These are phyloP conservation scores for Serrognathus titanus DNA, from an alignment of 2,888 invertebrate genomes.

Conservation along the genomic window DNA sequence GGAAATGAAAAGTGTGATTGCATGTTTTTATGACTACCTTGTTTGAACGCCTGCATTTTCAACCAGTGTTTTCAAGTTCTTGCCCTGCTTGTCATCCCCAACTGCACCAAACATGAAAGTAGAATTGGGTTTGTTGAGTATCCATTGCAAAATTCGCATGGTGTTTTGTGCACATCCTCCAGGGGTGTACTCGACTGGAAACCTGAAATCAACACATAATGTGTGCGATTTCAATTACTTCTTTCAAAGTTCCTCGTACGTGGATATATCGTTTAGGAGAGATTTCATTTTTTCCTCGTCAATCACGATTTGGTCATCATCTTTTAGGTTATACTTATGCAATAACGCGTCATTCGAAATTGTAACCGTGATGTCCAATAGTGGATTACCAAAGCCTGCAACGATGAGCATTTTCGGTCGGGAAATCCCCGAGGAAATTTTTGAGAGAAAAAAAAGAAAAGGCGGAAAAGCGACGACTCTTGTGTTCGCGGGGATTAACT, in stretches of 20 bases:
- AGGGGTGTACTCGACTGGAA: slow-evolving; percentile 28
- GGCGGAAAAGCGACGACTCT: no score
- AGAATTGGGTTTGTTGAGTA: slow-evolving; percentile 33
- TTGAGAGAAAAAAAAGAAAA: no score
- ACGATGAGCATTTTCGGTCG: slow-evolving; percentile 34
- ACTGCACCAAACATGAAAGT: slow-evolving; percentile 53
- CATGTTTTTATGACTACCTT: slow-evolving; percentile 33
- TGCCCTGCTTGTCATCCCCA: slow-evolving; percentile 51
- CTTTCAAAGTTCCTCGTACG: not conserved
- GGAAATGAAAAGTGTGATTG: no score
- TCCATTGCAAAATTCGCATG: slow-evolving; percentile 49
- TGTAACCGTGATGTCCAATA: slow-evolving; percentile 45
- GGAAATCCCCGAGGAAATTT: slow-evolving; percentile 6
- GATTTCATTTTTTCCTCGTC: slow-evolving; percentile 32
- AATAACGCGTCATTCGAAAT: slow-evolving; percentile 36
- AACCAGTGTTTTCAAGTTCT: slow-evolving; percentile 44
- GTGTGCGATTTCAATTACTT: not conserved
- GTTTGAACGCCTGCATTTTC: slow-evolving; percentile 46
- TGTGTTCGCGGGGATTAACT: no score
- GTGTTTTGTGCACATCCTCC: slow-evolving; percentile 56
- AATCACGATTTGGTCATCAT: slow-evolving; percentile 46
- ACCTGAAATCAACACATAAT: slow-evolving; percentile 1
- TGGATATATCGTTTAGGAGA: slow-evolving; percentile 35
- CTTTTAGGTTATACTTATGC: slow-evolving; percentile 42
- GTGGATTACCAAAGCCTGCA: slow-evolving; percentile 49